Evolutionary conservation across 2,797 vertebrate genomes (phyloP), one percentile per base, ranked within the genome.

Genomic region (Brachymystax lenok): DNA sequence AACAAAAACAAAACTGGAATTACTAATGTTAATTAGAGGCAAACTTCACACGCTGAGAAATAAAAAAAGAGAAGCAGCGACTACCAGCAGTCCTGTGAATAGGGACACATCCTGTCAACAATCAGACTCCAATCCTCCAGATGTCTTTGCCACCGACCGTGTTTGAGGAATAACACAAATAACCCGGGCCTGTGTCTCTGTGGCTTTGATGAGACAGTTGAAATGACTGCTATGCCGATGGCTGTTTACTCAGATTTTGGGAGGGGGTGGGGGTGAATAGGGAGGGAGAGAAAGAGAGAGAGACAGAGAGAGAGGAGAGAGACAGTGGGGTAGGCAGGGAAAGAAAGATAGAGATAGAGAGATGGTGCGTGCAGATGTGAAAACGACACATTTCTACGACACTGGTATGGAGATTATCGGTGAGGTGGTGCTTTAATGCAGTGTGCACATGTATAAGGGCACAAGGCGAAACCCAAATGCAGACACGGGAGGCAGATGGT

Each of bases 21-120:
- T 79, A 82, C 73, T 82, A 69, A 77, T 78, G 79, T 77, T 87
- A 81, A 81, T 88, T 67, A 82, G 71, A 81, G 74, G 12, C 76
- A 13, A 73, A 79, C 52, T 76, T 79, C 54, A 19, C 68, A 40
- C 27, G 40, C 40, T 0, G 14, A 19, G 5, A 69, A 35, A 24
- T 21, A 35, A 61, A 19, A 19, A 73, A 79, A 61, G 72, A 84
- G 74, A 82, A 21, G 75, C 56, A 66, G 79, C 59, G 16, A 69
- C 77, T 66, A 71, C 63, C 21, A 4, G 59, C 64, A 76, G 61
- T 30, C 51, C 33, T 54, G 74, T 51, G 84, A 80, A 75, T 71
- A 72, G 83, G 77, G 77, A 83, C 73, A 67, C 17, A 73, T 78
- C 80, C 80, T 87, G 83, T 77, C 76, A 80, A 85, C 81, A 85